These are phyloP conservation scores for Agrochola macilenta DNA, from an alignment of 2,888 invertebrate genomes.

Conservation along the genomic window DNA sequence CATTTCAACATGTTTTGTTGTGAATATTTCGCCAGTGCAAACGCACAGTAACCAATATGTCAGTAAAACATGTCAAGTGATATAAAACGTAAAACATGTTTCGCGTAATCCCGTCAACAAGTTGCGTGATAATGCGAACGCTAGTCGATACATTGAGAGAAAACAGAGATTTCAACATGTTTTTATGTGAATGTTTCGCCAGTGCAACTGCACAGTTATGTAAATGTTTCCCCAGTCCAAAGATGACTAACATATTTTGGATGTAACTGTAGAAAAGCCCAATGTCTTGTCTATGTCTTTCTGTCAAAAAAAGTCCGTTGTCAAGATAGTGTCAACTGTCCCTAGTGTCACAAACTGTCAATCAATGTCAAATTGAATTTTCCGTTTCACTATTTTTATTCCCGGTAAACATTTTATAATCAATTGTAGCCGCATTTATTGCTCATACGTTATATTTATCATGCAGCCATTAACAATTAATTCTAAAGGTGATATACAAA, in stretches of 20 bases:
- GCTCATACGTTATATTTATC: constrained; percentile 17
- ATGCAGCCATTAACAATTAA: constrained; percentile 82
- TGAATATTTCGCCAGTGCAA: no score
- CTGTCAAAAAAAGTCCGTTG: background rate
- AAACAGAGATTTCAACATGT: no score
- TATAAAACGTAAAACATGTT: no score
- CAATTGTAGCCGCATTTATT: constrained; percentile 13
- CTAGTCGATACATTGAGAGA: no score
- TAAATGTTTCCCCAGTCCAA: no score
- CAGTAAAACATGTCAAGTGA: no score
- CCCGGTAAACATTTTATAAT: constrained; percentile 17
- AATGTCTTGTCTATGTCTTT: background rate
- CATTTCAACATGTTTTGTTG: no score
- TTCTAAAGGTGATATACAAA: constrained; percentile 83
- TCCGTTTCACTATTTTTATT: constrained; percentile 22
- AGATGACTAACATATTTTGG: background rate
- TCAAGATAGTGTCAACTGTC: background rate
- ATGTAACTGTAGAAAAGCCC: background rate
- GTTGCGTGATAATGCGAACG: no score
- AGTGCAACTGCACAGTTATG: no score
- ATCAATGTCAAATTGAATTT: constrained; percentile 36
- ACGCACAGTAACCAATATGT: no score
- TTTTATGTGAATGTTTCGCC: no score
- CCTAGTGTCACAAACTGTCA: background rate
- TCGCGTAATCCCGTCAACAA: no score